A percentile compares a stretch with the other conserved stretches of the same genome.
These are phyloP conservation scores for Drosophila tani DNA, from an alignment of 1,140 invertebrate species.

Conservation along the genomic window DNA sequence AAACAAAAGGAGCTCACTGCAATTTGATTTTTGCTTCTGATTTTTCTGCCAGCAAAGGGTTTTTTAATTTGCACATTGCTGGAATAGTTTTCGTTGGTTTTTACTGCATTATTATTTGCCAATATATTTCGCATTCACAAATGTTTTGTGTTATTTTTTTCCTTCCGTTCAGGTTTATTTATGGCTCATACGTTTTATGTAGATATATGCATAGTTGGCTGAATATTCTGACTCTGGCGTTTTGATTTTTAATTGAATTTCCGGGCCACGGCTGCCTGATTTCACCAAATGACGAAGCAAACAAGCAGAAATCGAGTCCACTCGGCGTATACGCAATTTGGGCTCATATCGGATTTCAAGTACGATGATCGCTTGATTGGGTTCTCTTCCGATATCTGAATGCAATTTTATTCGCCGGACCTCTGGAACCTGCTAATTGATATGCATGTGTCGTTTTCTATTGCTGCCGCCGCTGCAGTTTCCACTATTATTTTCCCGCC, in stretches of 20 bases:
- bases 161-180: slow-evolving; percentile 18
- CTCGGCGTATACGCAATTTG: slow-evolving; percentile 38
- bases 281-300: slow-evolving; percentile 34
- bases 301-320: slow-evolving; percentile 47
- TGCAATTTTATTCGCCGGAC: slow-evolving; percentile 26
- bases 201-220: slow-evolving; percentile 27
- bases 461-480: slow-evolving; percentile 15
- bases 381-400: slow-evolving; percentile 15
- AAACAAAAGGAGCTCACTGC: slow-evolving; percentile 11
- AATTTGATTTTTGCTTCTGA: slow-evolving; percentile 25
- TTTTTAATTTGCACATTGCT: slow-evolving; percentile 45
- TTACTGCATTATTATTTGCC: slow-evolving; percentile 53
- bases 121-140: slow-evolving; percentile 45
- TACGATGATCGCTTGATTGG: slow-evolving; percentile 36
- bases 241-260: slow-evolving; percentile 62
- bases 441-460: slow-evolving; percentile 50
- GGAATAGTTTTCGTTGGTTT: slow-evolving; percentile 37
- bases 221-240: slow-evolving; percentile 36
- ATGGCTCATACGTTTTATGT: slow-evolving; percentile 8
- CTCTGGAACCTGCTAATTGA: slow-evolving; percentile 42
- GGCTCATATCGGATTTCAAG: slow-evolving; percentile 38
- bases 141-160: slow-evolving; percentile 16
- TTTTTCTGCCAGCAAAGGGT: slow-evolving; percentile 25
- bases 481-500: slow-evolving; percentile 20
- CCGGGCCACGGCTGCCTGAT: slow-evolving; percentile 15